A percentile compares a stretch with the other conserved stretches of the same genome.
These are phyloP conservation scores for Planiliza haematocheilus DNA, from an alignment of 2,113 vertebrate genomes.

Conservation along the genomic window DNA sequence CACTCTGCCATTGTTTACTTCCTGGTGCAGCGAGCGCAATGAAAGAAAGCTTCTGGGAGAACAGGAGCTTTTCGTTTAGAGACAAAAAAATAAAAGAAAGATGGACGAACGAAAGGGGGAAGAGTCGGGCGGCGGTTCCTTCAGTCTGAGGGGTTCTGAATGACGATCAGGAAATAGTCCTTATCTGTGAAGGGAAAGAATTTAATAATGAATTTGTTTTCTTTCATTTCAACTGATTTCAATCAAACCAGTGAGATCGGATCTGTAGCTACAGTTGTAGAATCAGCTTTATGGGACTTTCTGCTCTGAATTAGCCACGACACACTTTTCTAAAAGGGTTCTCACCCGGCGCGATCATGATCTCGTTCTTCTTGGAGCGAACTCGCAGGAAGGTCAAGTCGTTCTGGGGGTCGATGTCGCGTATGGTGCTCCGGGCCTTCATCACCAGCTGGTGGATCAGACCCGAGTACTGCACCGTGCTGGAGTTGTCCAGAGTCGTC, in stretches of 20 bases:
- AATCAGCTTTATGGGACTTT: neutral
- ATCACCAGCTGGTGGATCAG: slow-evolving; percentile 94
- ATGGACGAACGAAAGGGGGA: slow-evolving; percentile 16
- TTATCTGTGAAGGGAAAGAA: slow-evolving; percentile 86
- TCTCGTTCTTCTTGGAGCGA: slow-evolving; percentile 97
- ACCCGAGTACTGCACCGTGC: slow-evolving; percentile 90
- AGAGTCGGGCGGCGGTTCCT: neutral
- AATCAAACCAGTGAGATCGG: neutral
- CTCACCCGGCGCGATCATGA: slow-evolving; percentile 97
- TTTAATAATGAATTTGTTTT: too few relatives aligned
- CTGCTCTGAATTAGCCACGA: too few relatives aligned
- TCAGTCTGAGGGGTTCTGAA: slow-evolving; percentile 92
- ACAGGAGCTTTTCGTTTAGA: slow-evolving; percentile 9
- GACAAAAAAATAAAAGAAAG: slow-evolving; percentile 26
- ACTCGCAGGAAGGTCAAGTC: slow-evolving; percentile 95
- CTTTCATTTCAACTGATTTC: too few relatives aligned
- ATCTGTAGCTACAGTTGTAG: neutral
- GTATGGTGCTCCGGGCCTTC: slow-evolving; percentile 90
- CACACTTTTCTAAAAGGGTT: too few relatives aligned
- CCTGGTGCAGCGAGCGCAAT: neutral
- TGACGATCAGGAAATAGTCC: slow-evolving; percentile 97
- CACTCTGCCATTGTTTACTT: neutral
- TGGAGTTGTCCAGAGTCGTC: slow-evolving; percentile 93
- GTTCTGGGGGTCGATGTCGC: slow-evolving; percentile 95
- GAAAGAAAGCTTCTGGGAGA: too few relatives aligned